Percentiles rank a stretch among this genome's conserved stretches.
Conservation (phyloP, 92 coral and sea anemone species). For the Hydrozoanthus gracilis region DNA sequence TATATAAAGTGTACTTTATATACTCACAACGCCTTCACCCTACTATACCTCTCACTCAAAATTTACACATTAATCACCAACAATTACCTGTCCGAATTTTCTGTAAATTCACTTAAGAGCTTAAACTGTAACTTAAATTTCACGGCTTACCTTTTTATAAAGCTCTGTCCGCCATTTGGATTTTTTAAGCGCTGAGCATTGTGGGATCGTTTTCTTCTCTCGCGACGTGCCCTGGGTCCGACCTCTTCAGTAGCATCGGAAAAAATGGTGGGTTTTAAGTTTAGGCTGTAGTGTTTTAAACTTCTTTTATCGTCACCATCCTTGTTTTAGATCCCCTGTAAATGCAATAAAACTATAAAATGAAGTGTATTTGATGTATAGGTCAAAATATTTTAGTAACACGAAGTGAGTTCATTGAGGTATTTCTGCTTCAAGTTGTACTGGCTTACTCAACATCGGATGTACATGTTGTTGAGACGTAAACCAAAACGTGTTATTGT, state of each 20-base stretch:
- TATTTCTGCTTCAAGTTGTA: not conserved
- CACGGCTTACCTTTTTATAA: too few relatives aligned
- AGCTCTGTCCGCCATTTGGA: slow-evolving; percentile 68
- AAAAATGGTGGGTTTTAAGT: slow-evolving; percentile 77
- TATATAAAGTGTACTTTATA: too few relatives aligned
- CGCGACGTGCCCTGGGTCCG: slow-evolving; percentile 66
- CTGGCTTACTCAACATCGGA: not conserved
- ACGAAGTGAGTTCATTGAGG: not conserved
- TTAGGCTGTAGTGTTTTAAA: slow-evolving; percentile 25
- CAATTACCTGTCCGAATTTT: too few relatives aligned
- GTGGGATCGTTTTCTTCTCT: slow-evolving; percentile 61
- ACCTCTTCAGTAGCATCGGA: slow-evolving; percentile 87
- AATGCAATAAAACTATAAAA: slow-evolving; percentile 7
- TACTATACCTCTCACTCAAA: too few relatives aligned
- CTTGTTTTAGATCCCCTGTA: not conserved
- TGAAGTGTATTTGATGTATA: not conserved
- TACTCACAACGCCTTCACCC: too few relatives aligned
- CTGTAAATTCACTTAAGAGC: too few relatives aligned
- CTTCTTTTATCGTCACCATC: slow-evolving; percentile 68
- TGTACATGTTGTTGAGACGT: slow-evolving; percentile 5
- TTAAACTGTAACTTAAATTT: too few relatives aligned
- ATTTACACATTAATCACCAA: too few relatives aligned
- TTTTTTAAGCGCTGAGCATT: slow-evolving; percentile 47
- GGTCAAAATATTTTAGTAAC: slow-evolving; percentile 4
- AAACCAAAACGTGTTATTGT: not conserved